Conservation (phyloP, 2,797 vertebrate genomes). For the Spea hammondii region DNA sequence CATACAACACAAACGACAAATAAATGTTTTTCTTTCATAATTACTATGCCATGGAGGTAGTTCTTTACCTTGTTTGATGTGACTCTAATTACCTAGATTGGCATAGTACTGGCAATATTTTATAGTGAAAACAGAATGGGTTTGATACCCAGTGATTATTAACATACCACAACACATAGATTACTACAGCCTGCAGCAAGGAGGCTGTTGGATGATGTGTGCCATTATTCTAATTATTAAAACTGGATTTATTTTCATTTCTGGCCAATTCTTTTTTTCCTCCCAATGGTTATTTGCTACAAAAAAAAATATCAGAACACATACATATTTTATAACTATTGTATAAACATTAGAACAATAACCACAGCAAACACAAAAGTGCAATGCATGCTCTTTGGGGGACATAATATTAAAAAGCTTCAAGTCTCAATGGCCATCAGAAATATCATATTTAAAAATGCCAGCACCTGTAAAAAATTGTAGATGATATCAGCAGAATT, state of each 20-base stretch:
- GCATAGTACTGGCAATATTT: too few relatives aligned
- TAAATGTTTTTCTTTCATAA: too few relatives aligned
- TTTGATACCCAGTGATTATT: not conserved
- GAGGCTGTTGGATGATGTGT: slow-evolving; percentile 15
- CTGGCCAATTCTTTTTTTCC: slow-evolving; percentile 23
- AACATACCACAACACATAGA: not conserved
- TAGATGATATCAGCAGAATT: not conserved
- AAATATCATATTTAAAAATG: not conserved
- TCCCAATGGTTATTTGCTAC: slow-evolving; percentile 10
- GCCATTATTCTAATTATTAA: slow-evolving; percentile 41
- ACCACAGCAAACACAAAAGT: not conserved
- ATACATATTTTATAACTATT: slow-evolving; percentile 47
- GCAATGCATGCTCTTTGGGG: not conserved
- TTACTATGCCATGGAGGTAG: too few relatives aligned
- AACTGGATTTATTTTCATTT: slow-evolving; percentile 20
- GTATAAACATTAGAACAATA: slow-evolving; percentile 38
- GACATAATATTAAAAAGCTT: not conserved
- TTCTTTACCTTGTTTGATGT: too few relatives aligned
- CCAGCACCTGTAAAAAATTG: not conserved
- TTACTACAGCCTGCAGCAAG: not conserved
- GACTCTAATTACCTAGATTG: too few relatives aligned
- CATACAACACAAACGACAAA: too few relatives aligned
- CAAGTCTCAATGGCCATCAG: not conserved
- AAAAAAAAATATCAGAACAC: slow-evolving; percentile 29
- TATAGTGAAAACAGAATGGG: not conserved